Base-by-base conservation (phyloP, 1,140 invertebrate species). In the Halictus rubicundus region DNA sequence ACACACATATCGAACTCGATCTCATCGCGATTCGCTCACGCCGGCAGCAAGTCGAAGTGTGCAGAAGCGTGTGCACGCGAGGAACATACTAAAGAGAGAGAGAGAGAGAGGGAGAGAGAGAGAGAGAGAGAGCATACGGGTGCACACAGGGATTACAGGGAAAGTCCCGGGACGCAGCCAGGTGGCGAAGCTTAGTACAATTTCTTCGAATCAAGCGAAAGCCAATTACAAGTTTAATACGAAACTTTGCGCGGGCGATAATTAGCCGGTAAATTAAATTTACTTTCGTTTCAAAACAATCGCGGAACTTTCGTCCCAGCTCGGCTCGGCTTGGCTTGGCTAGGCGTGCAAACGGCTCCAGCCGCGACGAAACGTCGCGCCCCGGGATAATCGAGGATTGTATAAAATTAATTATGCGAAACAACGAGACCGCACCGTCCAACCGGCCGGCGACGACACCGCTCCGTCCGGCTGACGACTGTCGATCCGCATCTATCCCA, bases 141-240 rank as follows among this genome's bases (percentile, higher is more conserved):
- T 0, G 12, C 66, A 57, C 59, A 23, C 66, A 14, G 68, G 42
- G 61, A 79, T 79, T 79, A 66, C 27, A 37, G 46, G 76, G 46
- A 64, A 72, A 73, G 49, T 57, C 23, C 25, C 25, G 49, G 49
- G 77, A 59, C 49, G 70, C 61, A 27, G 77, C 71, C 57, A 83
- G 85, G 84, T 69, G 63, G 70, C 74, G 78, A 85, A 85, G 88
- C 87, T 89, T 88, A 87, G 90, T 78, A 83, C 87, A 89, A 92
- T 92, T 93, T 92, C 91, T 93, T 93, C 89, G 91, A 93, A 92
- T 92, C 90, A 84, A 87, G 88, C 88, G 88, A 91, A 91, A 93
- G 90, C 90, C 89, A 92, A 92, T 93, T 93, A 92, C 90, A 92
- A 93, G 91, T 92, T 93, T 90, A 90, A 91, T 91, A 92, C 89